phyloP scores from a whole-genome alignment of 2,113 vertebrate genomes.

The Pimephales promelas region DNA sequence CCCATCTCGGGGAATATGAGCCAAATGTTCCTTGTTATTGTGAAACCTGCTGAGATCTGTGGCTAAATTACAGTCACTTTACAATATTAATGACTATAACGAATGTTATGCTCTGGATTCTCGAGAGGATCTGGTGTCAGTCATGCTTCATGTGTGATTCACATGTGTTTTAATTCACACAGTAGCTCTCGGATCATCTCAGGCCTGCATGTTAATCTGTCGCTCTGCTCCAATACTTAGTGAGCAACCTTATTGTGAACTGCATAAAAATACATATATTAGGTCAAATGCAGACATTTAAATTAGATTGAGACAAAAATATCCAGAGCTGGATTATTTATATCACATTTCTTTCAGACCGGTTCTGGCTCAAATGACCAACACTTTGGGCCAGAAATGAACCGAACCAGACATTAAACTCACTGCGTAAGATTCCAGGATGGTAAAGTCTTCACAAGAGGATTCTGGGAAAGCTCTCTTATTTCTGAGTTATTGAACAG shows the following conservation, averaged over 20 bases:
- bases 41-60: not conserved
- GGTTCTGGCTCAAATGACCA: not conserved
- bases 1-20: not conserved
- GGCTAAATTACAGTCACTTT: not conserved
- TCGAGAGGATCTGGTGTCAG: not conserved
- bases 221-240: no score
- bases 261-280: not conserved
- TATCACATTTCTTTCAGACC: not conserved
- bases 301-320: not conserved
- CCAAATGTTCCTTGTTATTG: not conserved
- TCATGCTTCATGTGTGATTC: not conserved
- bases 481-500: not conserved
- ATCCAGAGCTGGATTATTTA: not conserved
- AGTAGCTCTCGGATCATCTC: not conserved
- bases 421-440: not conserved
- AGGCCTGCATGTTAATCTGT: no score
- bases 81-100: not conserved
- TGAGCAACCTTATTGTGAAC: not conserved
- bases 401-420: constrained; percentile 9
- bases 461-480: constrained; percentile 11
- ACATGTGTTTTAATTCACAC: not conserved
- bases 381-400: constrained; percentile 13
- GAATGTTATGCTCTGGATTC: not conserved
- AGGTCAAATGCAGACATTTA: not conserved
- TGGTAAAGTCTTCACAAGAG: not conserved